These are phyloP conservation scores for Megathymus violae DNA, from an alignment of 1,140 invertebrate genomes.

Conservation along the genomic window DNA sequence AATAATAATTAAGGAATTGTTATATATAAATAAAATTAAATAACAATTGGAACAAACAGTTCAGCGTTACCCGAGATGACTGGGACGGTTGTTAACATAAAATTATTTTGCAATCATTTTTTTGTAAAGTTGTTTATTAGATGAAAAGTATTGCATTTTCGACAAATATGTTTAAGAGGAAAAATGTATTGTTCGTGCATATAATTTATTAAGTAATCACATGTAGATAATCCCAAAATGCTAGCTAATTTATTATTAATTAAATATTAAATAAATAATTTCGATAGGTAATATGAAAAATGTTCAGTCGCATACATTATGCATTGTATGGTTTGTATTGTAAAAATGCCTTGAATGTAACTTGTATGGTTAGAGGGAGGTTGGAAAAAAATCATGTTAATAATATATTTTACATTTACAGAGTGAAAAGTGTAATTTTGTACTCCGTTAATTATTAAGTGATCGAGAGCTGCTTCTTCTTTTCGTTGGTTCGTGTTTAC, in stretches of 20 bases:
- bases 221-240: slow-evolving; percentile 28
- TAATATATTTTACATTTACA: slow-evolving; percentile 50
- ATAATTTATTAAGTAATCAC: slow-evolving; percentile 14
- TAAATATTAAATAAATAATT: slow-evolving; percentile 11
- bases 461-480: slow-evolving; percentile 39
- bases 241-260: slow-evolving; percentile 28
- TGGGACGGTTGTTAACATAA: no score
- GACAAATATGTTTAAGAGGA: background rate
- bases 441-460: slow-evolving; percentile 49
- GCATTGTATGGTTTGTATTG: slow-evolving; percentile 41
- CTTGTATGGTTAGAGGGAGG: slow-evolving; percentile 26
- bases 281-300: slow-evolving; percentile 7
- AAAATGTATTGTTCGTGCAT: background rate
- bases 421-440: slow-evolving; percentile 49
- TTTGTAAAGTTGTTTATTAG: no score
- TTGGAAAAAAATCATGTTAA: slow-evolving; percentile 33
- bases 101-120: no score
- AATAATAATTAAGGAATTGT: no score
- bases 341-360: slow-evolving; percentile 43
- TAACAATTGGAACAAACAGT: no score
- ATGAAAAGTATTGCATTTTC: slow-evolving; percentile 1
- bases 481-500: slow-evolving; percentile 38
- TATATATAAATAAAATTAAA: no score
- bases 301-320: slow-evolving; percentile 10
- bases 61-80: no score